Base-by-base conservation (phyloP, 2,113 vertebrate species). In the Atlantisia rogersi region DNA sequence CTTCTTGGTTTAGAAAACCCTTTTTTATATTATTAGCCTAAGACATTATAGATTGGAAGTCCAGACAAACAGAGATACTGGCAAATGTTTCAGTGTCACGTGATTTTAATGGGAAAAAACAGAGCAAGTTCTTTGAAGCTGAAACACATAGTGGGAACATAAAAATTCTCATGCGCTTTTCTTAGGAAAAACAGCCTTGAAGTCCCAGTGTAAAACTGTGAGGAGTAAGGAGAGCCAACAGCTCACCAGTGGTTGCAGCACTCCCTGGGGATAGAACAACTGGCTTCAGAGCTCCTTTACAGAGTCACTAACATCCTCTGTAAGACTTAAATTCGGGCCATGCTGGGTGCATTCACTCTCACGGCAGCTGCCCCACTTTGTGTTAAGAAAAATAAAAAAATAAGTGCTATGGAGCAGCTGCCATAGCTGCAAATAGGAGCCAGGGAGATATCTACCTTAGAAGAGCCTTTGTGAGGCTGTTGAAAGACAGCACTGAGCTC, bases 271-370 rank as follows among this genome's bases (percentile, higher is more conserved):
- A 63, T 37, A 15, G 0, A 0, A 58, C 44, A 86, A 55, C 31
- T 60, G 70, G 39, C n/a, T 59, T 78, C 46, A 55, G 53, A 82
- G 25, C 37, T 80, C 40, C 62, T 67, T 44, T 85, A 28, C 19
- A 48, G 44, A 39, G 53, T 8, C 71, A 29, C 26, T 86, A n/a
- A 40, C 26, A 58, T 44, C 44, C 35, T 22, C 16, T 0, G 0
- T 11, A 64, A 39, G 28, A 52, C 10, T 29, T 56, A 39, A 79
- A 68, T 53, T 0, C 1, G 0, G 31, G 28, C 40, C 19, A 9
- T 58, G 24, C n/a, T 42, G 16, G 12, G 21, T 22, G 12, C 17
- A 52, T 15, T 59, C 1, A 1, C n/a, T 81, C 31, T 59, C 20
- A 9, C 35, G 46, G 24, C 29, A 69, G 35, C 16, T 46, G 15